phyloP scores from a whole-genome alignment of 2,888 invertebrate species.

The Lathronympha strigana region DNA sequence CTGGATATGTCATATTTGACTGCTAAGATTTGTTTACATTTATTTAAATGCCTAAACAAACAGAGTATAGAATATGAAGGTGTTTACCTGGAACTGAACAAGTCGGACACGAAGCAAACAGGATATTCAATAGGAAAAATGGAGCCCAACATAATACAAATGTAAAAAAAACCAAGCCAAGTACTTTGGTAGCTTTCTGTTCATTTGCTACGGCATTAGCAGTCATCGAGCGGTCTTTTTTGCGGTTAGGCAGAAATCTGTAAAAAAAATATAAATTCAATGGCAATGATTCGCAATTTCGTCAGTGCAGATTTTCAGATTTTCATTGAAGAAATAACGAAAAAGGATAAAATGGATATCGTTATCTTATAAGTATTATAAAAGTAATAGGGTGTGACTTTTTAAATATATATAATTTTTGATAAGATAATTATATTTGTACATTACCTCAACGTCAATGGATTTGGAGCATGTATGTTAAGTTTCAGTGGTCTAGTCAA shows the following conservation, averaged over 20 bases:
- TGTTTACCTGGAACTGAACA: slow-evolving; percentile 88
- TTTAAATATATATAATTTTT: not conserved
- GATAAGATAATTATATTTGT: not conserved
- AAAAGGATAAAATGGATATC: no score
- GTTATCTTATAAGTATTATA: no score
- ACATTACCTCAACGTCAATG: slow-evolving; percentile 71
- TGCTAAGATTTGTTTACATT: no score
- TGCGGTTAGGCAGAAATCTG: slow-evolving; percentile 88
- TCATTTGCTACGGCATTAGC: slow-evolving; percentile 95
- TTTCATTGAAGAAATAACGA: no score
- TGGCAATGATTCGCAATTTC: no score
- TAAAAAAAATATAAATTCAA: slow-evolving; percentile 41
- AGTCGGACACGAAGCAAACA: slow-evolving; percentile 92
- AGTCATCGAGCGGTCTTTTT: slow-evolving; percentile 88
- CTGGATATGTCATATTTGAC: no score
- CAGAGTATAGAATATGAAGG: not conserved
- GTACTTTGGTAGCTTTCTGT: slow-evolving; percentile 97
- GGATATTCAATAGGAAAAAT: slow-evolving; percentile 94
- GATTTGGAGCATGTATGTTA: slow-evolving; percentile 69
- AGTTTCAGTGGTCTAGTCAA: slow-evolving; percentile 69
- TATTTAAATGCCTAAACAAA: no score
- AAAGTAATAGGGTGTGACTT: no score
- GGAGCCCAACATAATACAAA: slow-evolving; percentile 97
- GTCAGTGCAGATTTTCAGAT: not conserved
- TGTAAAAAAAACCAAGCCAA: slow-evolving; percentile 96